Percentiles rank a stretch among this genome's conserved stretches.
Evolutionary conservation across 37 sponge, comb jelly and placozoan species (phyloP).

Genomic region (Beroe forskalii): DNA sequence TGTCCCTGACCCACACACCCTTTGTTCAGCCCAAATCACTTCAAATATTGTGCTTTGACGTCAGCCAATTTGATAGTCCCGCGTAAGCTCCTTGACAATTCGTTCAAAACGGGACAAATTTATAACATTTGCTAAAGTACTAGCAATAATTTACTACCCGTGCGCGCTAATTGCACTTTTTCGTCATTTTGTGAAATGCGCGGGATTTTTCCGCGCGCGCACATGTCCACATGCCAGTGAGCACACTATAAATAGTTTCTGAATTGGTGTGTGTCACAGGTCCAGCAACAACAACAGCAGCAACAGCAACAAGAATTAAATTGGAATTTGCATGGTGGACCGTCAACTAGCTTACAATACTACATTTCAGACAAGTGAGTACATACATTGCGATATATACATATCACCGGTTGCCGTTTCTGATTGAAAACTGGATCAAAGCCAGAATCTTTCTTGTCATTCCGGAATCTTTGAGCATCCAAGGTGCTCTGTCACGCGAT

Average conservation of each 20-base stretch:
- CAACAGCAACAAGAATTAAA: slow-evolving; percentile 41
- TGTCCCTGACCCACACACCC: too few relatives aligned
- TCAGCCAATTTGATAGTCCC: slow-evolving; percentile 29
- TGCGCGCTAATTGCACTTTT: slow-evolving; percentile 24
- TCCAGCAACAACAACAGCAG: slow-evolving; percentile 27
- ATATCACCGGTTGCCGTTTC: neutral
- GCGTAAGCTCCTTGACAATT: neutral
- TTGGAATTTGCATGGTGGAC: slow-evolving; percentile 33
- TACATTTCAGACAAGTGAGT: slow-evolving; percentile 43
- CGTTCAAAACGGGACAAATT: slow-evolving; percentile 5
- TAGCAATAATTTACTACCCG: slow-evolving; percentile 1
- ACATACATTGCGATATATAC: neutral
- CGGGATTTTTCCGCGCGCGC: slow-evolving; percentile 3
- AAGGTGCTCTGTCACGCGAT: too few relatives aligned
- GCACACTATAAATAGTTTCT: slow-evolving; percentile 50
- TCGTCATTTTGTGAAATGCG: slow-evolving; percentile 29
- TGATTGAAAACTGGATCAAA: too few relatives aligned
- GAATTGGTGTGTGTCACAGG: neutral
- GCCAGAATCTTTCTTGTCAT: too few relatives aligned
- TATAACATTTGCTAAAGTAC: neutral
- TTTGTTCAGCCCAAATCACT: too few relatives aligned
- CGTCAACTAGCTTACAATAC: slow-evolving; percentile 40
- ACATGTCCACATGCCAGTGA: neutral
- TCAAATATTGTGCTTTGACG: too few relatives aligned
- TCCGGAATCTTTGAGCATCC: too few relatives aligned